Evolutionary conservation across 35 echinoderm and acorn worm genomes (phyloP), one percentile per base, ranked within the genome.

Genomic region (Eucidaris tribuloides): DNA sequence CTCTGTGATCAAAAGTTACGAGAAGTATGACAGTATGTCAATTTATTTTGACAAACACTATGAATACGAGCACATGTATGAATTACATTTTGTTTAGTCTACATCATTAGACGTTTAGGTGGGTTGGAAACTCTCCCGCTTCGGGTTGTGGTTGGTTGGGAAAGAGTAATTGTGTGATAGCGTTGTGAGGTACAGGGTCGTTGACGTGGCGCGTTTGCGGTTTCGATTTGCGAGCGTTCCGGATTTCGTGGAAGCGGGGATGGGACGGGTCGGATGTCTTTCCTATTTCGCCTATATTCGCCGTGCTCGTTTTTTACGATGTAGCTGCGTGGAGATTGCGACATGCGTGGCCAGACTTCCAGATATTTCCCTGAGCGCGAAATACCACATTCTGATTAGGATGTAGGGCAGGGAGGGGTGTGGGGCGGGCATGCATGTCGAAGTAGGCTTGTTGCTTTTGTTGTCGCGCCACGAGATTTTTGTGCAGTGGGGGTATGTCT

Each of bases 401-500:
- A 11, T 9, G 48, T 9, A 52, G 48, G 9, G 9, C 9, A n/a
- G 48, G n/a, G 48, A 52, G 48, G 48, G 48, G 48, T 9, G 48
- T 52, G 48, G 9, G 48, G n/a, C 48, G 48, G 48, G 68, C 7
- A 7, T 41, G 27, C 4, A 4, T 32, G 49, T 81, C 55, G 35
- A 54, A 81, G 79, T 81, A 60, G 46, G 54, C 18, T 81, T 81
- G 46, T 31, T 81, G 79, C 36, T 58, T 55, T 24, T 27, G 5
- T 39, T 81, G 79, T 59, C 79, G 54, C 3, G 79, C 79, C 22
- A 30, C 27, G 18, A 81, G 35, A 6, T 81, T 81, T 57, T 58
- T 20, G 20, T 31, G 46, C 49, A 81, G 54, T 3, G 46, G 23
- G 49, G 79, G 79, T 28, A 81, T 37, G 55, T 28, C 46, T 4